Conservation (phyloP, 1,140 invertebrate species). For the Meloidogyne hapla region DNA sequence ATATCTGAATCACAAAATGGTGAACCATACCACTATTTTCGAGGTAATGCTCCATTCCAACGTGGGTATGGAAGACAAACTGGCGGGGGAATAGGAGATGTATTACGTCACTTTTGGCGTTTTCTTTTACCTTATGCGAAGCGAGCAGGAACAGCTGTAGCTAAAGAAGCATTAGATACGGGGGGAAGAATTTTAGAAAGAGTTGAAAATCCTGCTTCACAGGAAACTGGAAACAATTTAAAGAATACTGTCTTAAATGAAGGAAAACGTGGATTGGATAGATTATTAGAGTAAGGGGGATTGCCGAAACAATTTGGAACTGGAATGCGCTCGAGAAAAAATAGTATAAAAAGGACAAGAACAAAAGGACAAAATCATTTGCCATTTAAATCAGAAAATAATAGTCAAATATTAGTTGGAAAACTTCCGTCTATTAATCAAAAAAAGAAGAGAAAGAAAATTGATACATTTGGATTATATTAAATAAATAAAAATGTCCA, state of each 20-base stretch:
- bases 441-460: neutral
- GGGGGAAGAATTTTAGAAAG: conserved; percentile 17
- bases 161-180: conserved; percentile 11
- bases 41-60: conserved; percentile 13
- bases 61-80: conserved; percentile 21
- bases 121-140: neutral
- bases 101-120: conserved; percentile 10
- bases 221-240: neutral
- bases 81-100: conserved; percentile 6
- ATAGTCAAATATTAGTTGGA: conserved; percentile 7
- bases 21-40: conserved; percentile 12
- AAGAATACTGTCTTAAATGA: conserved; percentile 4
- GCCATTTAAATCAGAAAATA: neutral
- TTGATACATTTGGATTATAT: too few relatives aligned
- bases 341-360: neutral
- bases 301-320: conserved; percentile 12
- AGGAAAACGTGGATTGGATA: neutral
- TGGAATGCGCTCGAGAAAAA: neutral
- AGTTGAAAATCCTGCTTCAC: neutral
- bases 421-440: neutral
- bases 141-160: conserved; percentile 5
- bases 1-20: neutral
- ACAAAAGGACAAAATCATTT: neutral
- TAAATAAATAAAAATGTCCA: too few relatives aligned
- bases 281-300: neutral